Conservation (phyloP, 2,888 invertebrate species). For the Leucophenga montana region DNA sequence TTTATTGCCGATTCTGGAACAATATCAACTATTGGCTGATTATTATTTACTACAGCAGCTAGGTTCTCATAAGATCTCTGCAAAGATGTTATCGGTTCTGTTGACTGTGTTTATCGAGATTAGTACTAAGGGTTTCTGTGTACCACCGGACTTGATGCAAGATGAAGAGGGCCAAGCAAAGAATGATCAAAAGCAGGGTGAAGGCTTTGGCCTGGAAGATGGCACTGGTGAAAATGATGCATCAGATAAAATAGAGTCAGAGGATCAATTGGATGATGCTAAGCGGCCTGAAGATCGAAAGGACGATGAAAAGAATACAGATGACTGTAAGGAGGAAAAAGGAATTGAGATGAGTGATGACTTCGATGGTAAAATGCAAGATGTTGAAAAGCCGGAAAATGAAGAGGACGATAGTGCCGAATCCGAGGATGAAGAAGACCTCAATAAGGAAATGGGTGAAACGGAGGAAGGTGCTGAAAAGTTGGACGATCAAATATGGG, state of each 20-base stretch:
- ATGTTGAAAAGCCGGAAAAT: slow-evolving; percentile 79
- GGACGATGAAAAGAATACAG: slow-evolving; percentile 79
- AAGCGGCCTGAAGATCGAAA: slow-evolving; percentile 80
- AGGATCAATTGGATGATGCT: slow-evolving; percentile 95
- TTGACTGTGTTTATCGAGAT: slow-evolving; percentile 89
- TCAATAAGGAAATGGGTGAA: slow-evolving; percentile 98
- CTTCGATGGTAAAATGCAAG: slow-evolving; percentile 82
- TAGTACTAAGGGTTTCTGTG: slow-evolving; percentile 91
- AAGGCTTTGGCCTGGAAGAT: slow-evolving; percentile 92
- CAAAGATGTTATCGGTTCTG: slow-evolving; percentile 88
- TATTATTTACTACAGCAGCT: slow-evolving; percentile 87
- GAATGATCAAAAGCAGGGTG: slow-evolving; percentile 76
- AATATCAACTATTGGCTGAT: slow-evolving; percentile 83
- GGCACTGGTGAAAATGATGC: slow-evolving; percentile 91
- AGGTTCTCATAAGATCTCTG: slow-evolving; percentile 83
- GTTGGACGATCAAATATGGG: slow-evolving; percentile 87
- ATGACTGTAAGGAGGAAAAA: slow-evolving; percentile 88
- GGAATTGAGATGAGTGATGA: slow-evolving; percentile 97
- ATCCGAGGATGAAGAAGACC: slow-evolving; percentile 83
- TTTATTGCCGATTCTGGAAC: slow-evolving; percentile 82
- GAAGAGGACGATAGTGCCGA: slow-evolving; percentile 77
- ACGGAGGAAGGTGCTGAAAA: slow-evolving; percentile 89
- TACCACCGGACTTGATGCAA: slow-evolving; percentile 87
- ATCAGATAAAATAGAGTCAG: slow-evolving; percentile 86
- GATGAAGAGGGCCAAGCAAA: slow-evolving; percentile 79